Conservation (phyloP, 2,888 invertebrate genomes). For the Nemotelus nigrinus region DNA sequence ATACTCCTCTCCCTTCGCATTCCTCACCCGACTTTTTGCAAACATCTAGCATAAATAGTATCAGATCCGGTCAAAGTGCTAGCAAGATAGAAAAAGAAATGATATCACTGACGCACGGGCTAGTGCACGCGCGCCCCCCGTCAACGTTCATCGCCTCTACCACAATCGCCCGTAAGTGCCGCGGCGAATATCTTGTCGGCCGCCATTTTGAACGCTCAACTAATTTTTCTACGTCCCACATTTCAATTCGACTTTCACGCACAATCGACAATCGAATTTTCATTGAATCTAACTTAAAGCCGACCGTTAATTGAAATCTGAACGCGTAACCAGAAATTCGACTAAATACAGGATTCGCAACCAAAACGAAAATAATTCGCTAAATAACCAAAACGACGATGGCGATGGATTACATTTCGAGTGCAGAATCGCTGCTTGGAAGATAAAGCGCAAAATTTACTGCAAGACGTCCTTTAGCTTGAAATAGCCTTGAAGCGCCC, state of each 20-base stretch:
- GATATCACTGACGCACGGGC: constrained; percentile 27
- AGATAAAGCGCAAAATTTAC: too few species aligned
- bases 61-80: not conserved
- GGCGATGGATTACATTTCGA: not conserved
- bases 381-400: not conserved
- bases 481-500: too few species aligned
- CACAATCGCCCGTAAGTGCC: not conserved
- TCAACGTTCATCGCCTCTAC: not conserved
- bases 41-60: not conserved
- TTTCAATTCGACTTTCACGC: not conserved
- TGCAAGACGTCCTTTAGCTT: too few species aligned
- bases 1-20: too few species aligned
- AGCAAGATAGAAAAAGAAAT: constrained; percentile 13
- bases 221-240: constrained; percentile 20
- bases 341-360: not conserved
- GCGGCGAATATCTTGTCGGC: constrained; percentile 22
- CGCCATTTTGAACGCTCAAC: constrained; percentile 44
- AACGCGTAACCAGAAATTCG: not conserved
- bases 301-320: not conserved
- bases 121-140: not conserved
- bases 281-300: too few species aligned
- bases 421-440: too few species aligned
- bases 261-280: too few species aligned
- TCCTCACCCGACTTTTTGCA: too few species aligned
- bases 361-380: not conserved